Evolutionary conservation across 2,888 invertebrate species (phyloP).

Genomic region (Nematopogon swammerdamellus): DNA sequence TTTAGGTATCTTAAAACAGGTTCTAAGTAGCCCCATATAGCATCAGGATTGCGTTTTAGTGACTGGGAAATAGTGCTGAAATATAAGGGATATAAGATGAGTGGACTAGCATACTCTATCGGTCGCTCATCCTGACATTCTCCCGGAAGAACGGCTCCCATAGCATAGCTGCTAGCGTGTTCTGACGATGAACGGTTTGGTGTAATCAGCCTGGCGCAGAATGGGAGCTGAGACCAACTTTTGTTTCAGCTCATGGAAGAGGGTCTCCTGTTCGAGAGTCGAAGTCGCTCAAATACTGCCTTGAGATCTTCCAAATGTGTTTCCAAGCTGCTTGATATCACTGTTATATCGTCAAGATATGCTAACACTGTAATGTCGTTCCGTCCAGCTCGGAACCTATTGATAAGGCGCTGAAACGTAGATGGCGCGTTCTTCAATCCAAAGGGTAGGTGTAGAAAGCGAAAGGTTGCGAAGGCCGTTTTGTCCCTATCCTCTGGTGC

Average conservation of each 20-base stretch:
- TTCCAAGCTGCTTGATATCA: slow-evolving; percentile 12
- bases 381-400: slow-evolving; percentile 11
- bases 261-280: slow-evolving; percentile 7
- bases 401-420: slow-evolving; percentile 12
- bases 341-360: slow-evolving; percentile 14
- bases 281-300: slow-evolving; percentile 7
- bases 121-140: background rate
- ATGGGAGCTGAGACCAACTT: slow-evolving; percentile 13
- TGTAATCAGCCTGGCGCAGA: slow-evolving; percentile 10
- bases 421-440: slow-evolving; percentile 14
- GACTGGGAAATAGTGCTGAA: slow-evolving; percentile 8
- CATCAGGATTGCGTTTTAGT: slow-evolving; percentile 5
- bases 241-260: slow-evolving; percentile 13
- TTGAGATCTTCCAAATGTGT: slow-evolving; percentile 11
- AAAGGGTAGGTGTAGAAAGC: slow-evolving; percentile 15
- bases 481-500: slow-evolving; percentile 10
- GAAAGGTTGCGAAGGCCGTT: slow-evolving; percentile 14
- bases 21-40: slow-evolving; percentile 8
- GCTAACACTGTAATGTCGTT: slow-evolving; percentile 8
- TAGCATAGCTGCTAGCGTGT: slow-evolving; percentile 15
- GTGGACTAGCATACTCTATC: background rate
- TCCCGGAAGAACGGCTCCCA: slow-evolving; percentile 11
- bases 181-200: slow-evolving; percentile 13
- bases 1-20: slow-evolving; percentile 6
- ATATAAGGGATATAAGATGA: slow-evolving; percentile 6